phyloP scores from a whole-genome alignment of 2,888 invertebrate genomes.

The Ypsolopha scabrella region DNA sequence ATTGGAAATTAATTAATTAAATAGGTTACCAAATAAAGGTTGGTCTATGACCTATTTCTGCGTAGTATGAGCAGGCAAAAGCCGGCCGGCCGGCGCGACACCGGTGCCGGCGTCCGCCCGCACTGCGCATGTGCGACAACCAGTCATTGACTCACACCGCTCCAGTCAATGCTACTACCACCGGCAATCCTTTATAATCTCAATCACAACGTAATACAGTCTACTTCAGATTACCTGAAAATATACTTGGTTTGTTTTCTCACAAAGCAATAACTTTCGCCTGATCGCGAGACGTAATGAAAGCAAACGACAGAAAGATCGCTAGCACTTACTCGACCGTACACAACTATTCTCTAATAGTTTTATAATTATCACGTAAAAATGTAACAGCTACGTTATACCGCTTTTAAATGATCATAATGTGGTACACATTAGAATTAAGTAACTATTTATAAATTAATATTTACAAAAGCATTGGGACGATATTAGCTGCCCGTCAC shows the following conservation, averaged over 20 bases:
- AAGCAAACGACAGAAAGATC: slow-evolving; percentile 7
- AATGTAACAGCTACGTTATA: neutral
- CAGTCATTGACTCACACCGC: slow-evolving; percentile 4
- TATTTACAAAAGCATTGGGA: neutral
- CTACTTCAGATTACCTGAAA: neutral
- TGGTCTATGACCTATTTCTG: neutral
- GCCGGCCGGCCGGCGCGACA: slow-evolving; percentile 3
- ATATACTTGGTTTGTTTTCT: neutral
- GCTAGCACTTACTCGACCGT: slow-evolving; percentile 1
- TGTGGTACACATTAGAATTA: neutral
- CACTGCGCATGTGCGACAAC: slow-evolving; percentile 1
- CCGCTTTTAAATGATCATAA: too few relatives aligned
- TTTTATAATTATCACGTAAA: neutral
- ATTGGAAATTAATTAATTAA: too few relatives aligned
- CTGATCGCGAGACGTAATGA: slow-evolving; percentile 15
- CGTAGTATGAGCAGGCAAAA: neutral
- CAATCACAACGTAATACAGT: neutral
- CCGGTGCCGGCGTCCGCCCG: neutral
- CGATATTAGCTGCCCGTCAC: too few relatives aligned
- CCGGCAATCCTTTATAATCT: neutral
- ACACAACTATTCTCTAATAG: neutral
- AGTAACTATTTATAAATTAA: neutral
- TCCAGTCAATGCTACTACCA: neutral
- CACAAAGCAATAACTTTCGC: slow-evolving; percentile 27
- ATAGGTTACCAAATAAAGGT: neutral